phyloP scores from a whole-genome alignment of 2,113 vertebrate genomes.

The Peromyscus polionotus region DNA sequence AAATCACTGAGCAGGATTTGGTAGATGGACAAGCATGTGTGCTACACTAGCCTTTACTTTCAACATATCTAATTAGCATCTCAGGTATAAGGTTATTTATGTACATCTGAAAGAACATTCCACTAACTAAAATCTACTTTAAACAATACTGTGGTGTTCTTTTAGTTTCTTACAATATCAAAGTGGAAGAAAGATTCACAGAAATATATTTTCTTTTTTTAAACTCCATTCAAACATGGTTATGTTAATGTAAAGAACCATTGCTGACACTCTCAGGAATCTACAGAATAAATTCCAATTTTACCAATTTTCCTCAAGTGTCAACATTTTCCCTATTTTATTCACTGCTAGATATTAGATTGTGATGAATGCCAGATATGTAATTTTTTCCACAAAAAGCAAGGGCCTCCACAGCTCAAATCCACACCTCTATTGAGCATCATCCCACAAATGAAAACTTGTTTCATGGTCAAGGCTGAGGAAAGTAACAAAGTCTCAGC shows the following conservation, averaged over 20 bases:
- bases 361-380: no score
- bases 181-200: neutral
- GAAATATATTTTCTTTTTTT: neutral
- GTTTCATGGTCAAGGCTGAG: neutral
- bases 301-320: neutral
- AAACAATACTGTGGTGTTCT: neutral
- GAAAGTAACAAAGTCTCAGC: neutral
- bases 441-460: neutral
- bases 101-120: neutral
- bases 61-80: neutral
- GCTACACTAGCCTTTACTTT: neutral
- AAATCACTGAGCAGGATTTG: neutral
- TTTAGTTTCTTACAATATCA: neutral
- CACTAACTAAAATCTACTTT: neutral
- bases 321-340: neutral
- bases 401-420: no score
- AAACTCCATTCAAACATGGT: neutral
- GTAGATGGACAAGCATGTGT: neutral
- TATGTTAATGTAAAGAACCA: neutral
- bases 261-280: neutral
- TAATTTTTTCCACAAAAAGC: no score
- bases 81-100: neutral
- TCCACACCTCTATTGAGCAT: neutral
- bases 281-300: accelerated
- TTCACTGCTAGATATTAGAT: no score